Conservation (phyloP, 2,113 vertebrate genomes). For the Sapayoa aenigma region DNA sequence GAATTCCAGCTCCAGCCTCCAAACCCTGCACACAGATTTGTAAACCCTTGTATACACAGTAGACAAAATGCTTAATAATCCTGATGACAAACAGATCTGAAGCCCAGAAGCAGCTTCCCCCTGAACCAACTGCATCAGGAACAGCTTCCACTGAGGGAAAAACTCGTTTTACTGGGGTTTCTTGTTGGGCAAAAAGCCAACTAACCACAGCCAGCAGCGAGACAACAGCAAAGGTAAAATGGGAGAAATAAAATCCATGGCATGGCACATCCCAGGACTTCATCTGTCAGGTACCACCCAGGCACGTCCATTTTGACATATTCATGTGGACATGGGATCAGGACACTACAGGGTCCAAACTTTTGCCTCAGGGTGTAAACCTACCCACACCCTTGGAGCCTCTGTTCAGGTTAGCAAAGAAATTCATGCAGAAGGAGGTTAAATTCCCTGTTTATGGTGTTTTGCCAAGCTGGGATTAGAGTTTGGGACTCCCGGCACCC, state of each 20-base stretch:
- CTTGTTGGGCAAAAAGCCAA: not conserved
- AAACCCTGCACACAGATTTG: not conserved
- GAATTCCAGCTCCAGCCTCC: too few relatives aligned
- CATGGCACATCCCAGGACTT: not conserved
- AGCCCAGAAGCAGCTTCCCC: not conserved
- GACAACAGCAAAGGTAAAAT: not conserved
- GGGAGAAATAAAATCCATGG: fast-evolving
- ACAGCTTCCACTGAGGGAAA: not conserved
- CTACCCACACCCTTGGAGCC: fast-evolving
- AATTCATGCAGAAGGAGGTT: not conserved
- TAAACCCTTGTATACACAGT: not conserved
- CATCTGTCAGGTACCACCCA: not conserved
- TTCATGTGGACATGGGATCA: fast-evolving
- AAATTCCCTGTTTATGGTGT: not conserved
- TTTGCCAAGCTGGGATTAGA: not conserved
- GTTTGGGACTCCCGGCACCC: not conserved
- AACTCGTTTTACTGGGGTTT: not conserved
- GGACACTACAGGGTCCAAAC: too few relatives aligned
- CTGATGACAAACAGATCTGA: not conserved
- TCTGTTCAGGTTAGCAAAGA: not conserved
- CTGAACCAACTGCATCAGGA: not conserved
- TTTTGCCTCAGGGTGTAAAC: too few relatives aligned
- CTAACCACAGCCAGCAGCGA: not conserved
- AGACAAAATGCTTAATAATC: not conserved
- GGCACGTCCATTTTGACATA: not conserved